Evolutionary conservation across 2,797 vertebrate genomes (phyloP).

Genomic region (Silurus aristotelis): DNA sequence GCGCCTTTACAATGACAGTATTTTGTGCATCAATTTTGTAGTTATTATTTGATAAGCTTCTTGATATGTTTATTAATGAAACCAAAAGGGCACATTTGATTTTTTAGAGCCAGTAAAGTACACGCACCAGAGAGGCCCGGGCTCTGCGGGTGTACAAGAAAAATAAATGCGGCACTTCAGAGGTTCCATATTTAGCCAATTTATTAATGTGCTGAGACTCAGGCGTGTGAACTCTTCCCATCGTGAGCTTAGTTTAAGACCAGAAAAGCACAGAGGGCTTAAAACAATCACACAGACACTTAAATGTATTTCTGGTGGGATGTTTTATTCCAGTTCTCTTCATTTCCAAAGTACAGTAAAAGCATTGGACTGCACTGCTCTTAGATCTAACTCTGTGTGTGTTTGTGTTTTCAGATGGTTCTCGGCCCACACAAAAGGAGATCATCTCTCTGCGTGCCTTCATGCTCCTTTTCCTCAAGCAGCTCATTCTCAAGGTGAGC

Average conservation of each 20-base stretch:
- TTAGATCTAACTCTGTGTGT: not conserved
- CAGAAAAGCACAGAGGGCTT: not conserved
- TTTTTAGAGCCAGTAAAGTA: not conserved
- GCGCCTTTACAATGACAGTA: not conserved
- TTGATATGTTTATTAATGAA: conserved; percentile 1
- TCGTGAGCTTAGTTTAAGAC: not conserved
- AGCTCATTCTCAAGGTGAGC: conserved; percentile 95
- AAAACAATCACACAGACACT: not conserved
- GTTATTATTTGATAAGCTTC: not conserved
- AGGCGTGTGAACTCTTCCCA: not conserved
- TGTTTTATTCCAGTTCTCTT: not conserved
- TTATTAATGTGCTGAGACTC: conserved; percentile 7
- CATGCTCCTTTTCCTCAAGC: conserved; percentile 99
- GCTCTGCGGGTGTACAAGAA: not conserved
- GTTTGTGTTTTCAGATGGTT: conserved; percentile 81
- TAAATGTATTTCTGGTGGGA: no score
- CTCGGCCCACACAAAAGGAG: conserved; percentile 96
- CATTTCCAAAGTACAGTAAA: not conserved
- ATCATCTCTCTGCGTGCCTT: conserved; percentile 96
- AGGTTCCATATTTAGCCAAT: conserved; percentile 12
- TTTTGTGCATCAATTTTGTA: not conserved
- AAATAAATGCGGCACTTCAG: not conserved
- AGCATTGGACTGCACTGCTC: not conserved
- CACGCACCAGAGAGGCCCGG: not conserved
- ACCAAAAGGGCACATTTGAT: not conserved